These are phyloP conservation scores for Aurelia sp. DNA, from an alignment of 30 jellyfish, hydroid and myxozoan genomes.

Conservation along the genomic window DNA sequence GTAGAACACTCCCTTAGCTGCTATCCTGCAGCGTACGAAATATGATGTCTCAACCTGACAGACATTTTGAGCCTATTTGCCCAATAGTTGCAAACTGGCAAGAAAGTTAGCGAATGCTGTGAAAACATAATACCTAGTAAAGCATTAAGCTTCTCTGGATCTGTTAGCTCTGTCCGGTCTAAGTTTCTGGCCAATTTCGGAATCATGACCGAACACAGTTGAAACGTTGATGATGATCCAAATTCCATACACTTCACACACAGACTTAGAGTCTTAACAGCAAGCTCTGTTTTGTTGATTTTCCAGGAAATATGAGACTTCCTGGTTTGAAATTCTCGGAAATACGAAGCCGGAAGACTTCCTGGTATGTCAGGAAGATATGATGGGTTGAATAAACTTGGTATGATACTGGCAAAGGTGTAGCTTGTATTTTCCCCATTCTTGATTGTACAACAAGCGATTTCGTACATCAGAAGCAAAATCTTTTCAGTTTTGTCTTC, in stretches of 20 bases:
- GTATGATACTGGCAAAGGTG: constrained; percentile 77
- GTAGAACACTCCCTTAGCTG: too few relatives aligned
- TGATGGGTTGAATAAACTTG: constrained; percentile 66
- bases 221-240: constrained; percentile 59
- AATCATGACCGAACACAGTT: constrained; percentile 79
- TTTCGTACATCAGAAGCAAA: constrained; percentile 26
- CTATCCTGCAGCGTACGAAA: too few relatives aligned
- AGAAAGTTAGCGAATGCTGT: too few relatives aligned
- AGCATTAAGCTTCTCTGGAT: constrained; percentile 39
- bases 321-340: constrained; percentile 40
- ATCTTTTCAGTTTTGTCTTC: constrained; percentile 2
- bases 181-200: constrained; percentile 77
- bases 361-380: constrained; percentile 62
- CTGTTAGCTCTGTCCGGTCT: constrained; percentile 45
- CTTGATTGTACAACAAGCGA: constrained; percentile 69
- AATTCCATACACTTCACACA: constrained; percentile 39
- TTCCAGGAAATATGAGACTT: constrained; percentile 66
- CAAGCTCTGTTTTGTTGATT: constrained; percentile 54
- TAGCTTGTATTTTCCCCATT: constrained; percentile 57
- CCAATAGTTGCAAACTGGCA: too few relatives aligned
- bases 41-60: too few relatives aligned
- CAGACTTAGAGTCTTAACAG: constrained; percentile 44
- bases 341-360: constrained; percentile 8
- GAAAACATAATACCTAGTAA: constrained; percentile 41
- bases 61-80: too few relatives aligned